phyloP scores from a whole-genome alignment of 2,888 invertebrate species.

The Notodonta ziczac region DNA sequence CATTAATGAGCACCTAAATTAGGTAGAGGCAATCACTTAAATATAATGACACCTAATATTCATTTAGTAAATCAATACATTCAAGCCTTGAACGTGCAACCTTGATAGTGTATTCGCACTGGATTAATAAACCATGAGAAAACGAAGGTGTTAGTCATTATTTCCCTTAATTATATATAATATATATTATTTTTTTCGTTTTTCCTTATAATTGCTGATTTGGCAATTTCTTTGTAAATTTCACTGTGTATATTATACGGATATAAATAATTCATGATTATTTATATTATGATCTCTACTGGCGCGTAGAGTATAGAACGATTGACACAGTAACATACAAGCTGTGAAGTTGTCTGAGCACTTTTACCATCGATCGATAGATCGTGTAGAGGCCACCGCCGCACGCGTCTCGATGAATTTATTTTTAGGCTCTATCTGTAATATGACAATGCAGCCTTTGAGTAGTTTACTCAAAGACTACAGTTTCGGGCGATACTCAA shows the following conservation, averaged over 20 bases:
- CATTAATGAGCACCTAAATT: neutral
- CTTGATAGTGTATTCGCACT: neutral
- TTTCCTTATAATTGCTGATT: too few species aligned
- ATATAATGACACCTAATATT: too few species aligned
- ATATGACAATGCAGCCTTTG: too few species aligned
- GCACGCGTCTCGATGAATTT: neutral
- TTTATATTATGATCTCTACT: neutral
- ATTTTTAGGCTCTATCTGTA: too few species aligned
- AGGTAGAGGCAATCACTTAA: too few species aligned
- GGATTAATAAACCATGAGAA: neutral
- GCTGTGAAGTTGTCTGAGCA: slow-evolving; percentile 16
- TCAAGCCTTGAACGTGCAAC: neutral
- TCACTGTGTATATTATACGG: neutral
- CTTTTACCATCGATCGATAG: slow-evolving; percentile 27
- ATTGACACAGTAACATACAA: slow-evolving; percentile 15
- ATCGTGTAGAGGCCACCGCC: neutral
- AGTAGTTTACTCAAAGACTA: too few species aligned
- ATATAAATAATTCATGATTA: neutral
- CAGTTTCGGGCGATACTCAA: too few species aligned
- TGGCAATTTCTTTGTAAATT: too few species aligned
- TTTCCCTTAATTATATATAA: too few species aligned
- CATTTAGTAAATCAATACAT: too few species aligned
- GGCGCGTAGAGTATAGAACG: neutral
- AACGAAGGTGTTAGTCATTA: neutral
- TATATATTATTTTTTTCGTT: too few species aligned